These are phyloP conservation scores for Ochlodes sylvanus DNA, from an alignment of 2,888 invertebrate species.

Conservation along the genomic window DNA sequence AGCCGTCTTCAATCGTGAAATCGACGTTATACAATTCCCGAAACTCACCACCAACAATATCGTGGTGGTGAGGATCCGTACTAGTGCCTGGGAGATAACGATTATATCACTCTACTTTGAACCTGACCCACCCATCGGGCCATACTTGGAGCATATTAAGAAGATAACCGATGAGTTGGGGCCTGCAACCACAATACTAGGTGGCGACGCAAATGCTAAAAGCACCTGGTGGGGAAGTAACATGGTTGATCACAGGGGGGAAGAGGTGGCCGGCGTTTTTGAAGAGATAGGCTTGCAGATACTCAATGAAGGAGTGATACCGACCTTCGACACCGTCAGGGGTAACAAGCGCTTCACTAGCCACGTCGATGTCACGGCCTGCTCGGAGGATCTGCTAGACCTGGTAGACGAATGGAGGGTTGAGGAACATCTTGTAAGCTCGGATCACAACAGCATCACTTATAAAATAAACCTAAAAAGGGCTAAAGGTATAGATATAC, in stretches of 20 bases:
- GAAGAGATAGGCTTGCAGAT: background rate
- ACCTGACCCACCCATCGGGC: background rate
- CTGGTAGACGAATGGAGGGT: constrained; percentile 28
- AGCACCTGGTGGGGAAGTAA: background rate
- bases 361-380: constrained; percentile 38
- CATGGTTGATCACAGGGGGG: background rate
- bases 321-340: background rate
- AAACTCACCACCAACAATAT: too few species aligned
- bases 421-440: constrained; percentile 5
- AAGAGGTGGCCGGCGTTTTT: background rate
- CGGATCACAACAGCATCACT: constrained; percentile 34
- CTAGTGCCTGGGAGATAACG: background rate
- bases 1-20: constrained; percentile 11
- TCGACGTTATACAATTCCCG: constrained; percentile 17
- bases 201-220: background rate
- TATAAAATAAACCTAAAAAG: constrained; percentile 9
- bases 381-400: constrained; percentile 20
- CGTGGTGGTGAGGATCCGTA: background rate
- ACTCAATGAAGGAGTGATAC: background rate
- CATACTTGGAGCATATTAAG: background rate
- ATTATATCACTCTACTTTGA: background rate
- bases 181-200: background rate
- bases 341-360: constrained; percentile 9
- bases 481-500: background rate
- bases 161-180: background rate